A percentile compares a stretch with the other conserved stretches of the same genome.
These are phyloP conservation scores for Sebastes hubbsi DNA, from an alignment of 2,797 vertebrate species.

Conservation along the genomic window DNA sequence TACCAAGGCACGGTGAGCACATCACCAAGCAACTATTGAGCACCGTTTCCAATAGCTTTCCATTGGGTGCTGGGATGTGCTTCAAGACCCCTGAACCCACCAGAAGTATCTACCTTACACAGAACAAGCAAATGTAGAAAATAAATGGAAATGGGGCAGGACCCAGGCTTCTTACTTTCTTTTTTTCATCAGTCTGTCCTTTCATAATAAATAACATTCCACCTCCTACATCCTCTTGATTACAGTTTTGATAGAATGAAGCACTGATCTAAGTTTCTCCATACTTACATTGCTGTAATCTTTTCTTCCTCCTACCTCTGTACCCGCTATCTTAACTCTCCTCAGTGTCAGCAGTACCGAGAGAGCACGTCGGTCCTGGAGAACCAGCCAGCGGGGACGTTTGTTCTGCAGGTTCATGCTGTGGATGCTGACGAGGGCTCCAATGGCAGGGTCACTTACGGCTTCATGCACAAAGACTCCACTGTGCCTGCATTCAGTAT, in stretches of 20 bases:
- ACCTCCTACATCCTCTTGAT: conserved; percentile 12
- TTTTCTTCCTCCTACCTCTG: conserved; percentile 14
- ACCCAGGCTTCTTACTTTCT: background rate
- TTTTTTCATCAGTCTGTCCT: background rate
- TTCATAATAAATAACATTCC: conserved; percentile 12
- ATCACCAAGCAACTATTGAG: background rate
- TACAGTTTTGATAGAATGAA: background rate
- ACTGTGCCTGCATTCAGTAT: conserved; percentile 89
- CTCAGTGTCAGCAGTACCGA: conserved; percentile 88
- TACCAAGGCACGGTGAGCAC: background rate
- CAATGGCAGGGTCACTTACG: conserved; percentile 89
- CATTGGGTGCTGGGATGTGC: background rate
- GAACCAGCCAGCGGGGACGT: conserved; percentile 89
- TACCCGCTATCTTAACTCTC: conserved; percentile 2
- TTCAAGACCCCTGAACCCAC: background rate
- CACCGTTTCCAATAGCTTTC: background rate
- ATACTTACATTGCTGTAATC: background rate
- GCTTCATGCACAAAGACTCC: conserved; percentile 91
- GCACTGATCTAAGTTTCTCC: conserved; percentile 10
- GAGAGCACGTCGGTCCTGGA: conserved; percentile 89
- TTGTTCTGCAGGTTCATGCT: conserved; percentile 91
- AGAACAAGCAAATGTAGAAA: background rate
- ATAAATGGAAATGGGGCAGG: background rate
- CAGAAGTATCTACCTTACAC: background rate
- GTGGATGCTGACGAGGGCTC: conserved; percentile 90